Base-by-base conservation (phyloP, 2,888 invertebrate genomes). In the Encarsia formosa region DNA sequence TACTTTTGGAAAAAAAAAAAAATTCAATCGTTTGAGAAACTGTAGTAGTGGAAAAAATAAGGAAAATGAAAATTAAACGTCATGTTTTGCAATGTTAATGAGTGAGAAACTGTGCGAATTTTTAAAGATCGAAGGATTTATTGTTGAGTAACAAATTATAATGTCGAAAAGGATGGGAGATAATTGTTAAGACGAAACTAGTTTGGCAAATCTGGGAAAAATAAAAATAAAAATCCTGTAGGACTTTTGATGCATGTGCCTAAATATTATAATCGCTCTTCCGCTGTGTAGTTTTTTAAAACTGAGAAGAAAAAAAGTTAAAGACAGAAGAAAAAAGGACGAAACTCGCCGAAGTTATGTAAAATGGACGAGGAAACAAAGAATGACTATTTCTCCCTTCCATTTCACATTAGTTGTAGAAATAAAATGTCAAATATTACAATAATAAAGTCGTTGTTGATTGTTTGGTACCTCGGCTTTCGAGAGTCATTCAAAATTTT, bases 401-500 rank as follows among this genome's bases (percentile, higher is more conserved):
- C 24, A 41, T 40, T 23, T 47, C 38, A 40, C 34, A 18, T 11
- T 46, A 54, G 26, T 16, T 48, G 43, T 50, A 54, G 54, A 46
- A 23, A 39, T 48, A 16, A 46, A 49, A 42, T 40, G 42, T 46
- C 41, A 45, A 49, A 53, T 58, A 55, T 57, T 62, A 60, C 5
- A 8, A 48, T 59, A 62, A 61, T 58, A 59, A 59, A 61, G 60
- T 69, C 67, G 65, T 70, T 70, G 70, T 70, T 69, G 67, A 67
- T 65, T 66, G 46, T 54, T 57, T 55, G 46, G 44, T 52, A 40
- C 44, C 49, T 57, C 57, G 49, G 48, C 41, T 45, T 55, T 68
- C 63, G 66, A 66, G 62, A 61, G 64, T 65, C 68, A 64, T 67
- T 66, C 64, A 53, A 67, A 68, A 66, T 68, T 69, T 61, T 69